A percentile compares a stretch with the other conserved stretches of the same genome.
Conservation (phyloP, 1,140 invertebrate genomes). For the Penaeus vannamei region DNA sequence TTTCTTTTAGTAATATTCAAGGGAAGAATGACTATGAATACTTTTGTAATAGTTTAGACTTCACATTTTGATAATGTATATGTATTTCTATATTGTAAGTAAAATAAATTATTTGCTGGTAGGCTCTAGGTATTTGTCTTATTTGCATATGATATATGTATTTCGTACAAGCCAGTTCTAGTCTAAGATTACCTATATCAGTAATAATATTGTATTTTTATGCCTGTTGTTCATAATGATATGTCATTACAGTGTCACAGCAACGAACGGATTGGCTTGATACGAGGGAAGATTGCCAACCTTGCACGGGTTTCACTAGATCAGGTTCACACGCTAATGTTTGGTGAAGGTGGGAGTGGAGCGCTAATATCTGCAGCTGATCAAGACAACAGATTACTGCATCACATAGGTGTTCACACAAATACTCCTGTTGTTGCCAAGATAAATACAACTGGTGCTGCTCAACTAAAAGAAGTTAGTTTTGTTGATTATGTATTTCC, state of each 20-base stretch:
- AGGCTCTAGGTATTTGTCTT: too few species aligned
- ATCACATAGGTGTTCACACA: slow-evolving; percentile 30
- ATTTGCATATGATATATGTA: too few species aligned
- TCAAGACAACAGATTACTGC: slow-evolving; percentile 54
- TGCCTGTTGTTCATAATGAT: neutral
- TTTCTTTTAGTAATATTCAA: too few species aligned
- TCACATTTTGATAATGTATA: too few species aligned
- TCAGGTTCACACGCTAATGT: slow-evolving; percentile 70
- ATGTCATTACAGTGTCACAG: slow-evolving; percentile 71
- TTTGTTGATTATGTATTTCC: neutral
- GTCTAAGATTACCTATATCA: neutral
- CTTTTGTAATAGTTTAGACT: too few species aligned
- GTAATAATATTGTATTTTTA: neutral
- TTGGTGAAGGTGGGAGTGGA: slow-evolving; percentile 70
- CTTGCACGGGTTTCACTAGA: slow-evolving; percentile 67
- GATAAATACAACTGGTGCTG: slow-evolving; percentile 58
- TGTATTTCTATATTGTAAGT: too few species aligned
- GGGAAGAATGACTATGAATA: too few species aligned
- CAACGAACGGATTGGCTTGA: slow-evolving; percentile 73
- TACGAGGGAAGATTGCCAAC: slow-evolving; percentile 71
- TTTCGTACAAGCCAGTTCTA: too few species aligned
- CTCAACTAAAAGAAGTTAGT: slow-evolving; percentile 67
- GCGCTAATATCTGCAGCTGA: slow-evolving; percentile 45
- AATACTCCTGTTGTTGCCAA: slow-evolving; percentile 49
- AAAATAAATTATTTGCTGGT: too few species aligned